phyloP scores from a whole-genome alignment of 2,888 invertebrate species.

The Eledona agricola region DNA sequence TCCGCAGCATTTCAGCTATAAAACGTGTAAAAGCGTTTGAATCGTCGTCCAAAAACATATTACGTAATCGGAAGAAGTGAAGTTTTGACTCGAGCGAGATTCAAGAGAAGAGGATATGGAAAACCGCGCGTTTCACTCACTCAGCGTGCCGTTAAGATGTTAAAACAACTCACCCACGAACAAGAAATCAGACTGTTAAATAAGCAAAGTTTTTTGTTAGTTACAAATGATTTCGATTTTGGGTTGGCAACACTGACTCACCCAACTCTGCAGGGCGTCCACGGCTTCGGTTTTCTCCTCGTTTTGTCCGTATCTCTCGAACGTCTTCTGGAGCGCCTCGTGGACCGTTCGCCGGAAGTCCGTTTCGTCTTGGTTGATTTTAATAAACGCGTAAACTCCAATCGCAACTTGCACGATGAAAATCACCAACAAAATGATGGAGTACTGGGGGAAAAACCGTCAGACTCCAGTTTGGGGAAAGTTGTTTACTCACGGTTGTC shows the following conservation, averaged over 20 bases:
- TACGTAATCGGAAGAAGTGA: no score
- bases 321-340: conserved; percentile 56
- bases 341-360: conserved; percentile 55
- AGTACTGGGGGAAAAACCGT: conserved; percentile 68
- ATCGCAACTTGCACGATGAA: conserved; percentile 78
- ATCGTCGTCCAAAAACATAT: no score
- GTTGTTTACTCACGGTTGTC: conserved; percentile 55
- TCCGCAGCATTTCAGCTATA: conserved; percentile 75
- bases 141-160: background rate
- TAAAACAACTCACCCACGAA: conserved; percentile 1
- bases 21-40: no score
- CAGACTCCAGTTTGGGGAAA: conserved; percentile 4
- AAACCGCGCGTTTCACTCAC: background rate
- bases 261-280: conserved; percentile 71
- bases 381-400: conserved; percentile 72
- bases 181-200: background rate
- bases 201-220: background rate
- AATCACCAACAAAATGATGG: conserved; percentile 74
- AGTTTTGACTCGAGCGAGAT: conserved; percentile 6
- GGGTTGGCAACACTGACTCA: no score
- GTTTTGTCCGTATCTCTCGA: conserved; percentile 62
- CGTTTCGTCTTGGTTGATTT: conserved; percentile 66
- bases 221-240: no score
- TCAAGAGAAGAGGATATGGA: conserved; percentile 4
- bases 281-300: conserved; percentile 66